phyloP scores from a whole-genome alignment of 1,140 invertebrate species.

The Papilio aristodemus region DNA sequence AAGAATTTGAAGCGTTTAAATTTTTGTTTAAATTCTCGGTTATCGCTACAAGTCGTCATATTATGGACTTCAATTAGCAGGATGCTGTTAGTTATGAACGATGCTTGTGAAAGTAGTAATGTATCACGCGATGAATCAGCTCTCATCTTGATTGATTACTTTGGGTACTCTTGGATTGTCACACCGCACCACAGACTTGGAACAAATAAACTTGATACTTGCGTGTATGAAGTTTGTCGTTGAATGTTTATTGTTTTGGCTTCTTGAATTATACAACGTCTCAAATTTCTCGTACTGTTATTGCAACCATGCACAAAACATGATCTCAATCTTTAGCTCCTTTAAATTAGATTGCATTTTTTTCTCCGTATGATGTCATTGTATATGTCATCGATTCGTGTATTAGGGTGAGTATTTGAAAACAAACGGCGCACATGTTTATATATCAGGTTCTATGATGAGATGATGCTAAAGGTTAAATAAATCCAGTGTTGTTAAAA shows the following conservation, averaged over 20 bases:
- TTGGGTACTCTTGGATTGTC: not conserved
- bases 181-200: not conserved
- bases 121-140: slow-evolving; percentile 16
- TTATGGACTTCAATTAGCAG: slow-evolving; percentile 16
- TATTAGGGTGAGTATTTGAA: not conserved
- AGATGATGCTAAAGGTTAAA: not conserved
- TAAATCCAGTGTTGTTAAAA: too few relatives aligned
- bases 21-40: not conserved
- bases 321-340: not conserved
- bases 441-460: not conserved
- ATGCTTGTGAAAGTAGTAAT: slow-evolving; percentile 4
- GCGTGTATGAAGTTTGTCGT: not conserved
- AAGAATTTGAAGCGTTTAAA: not conserved
- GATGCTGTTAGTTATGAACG: slow-evolving; percentile 12
- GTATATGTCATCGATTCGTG: not conserved
- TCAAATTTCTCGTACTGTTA: not conserved
- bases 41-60: not conserved
- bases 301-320: not conserved
- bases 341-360: slow-evolving; percentile 13
- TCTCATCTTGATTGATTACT: not conserved
- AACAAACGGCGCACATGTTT: not conserved
- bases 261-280: not conserved
- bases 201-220: not conserved
- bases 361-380: not conserved
- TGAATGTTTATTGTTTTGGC: not conserved